Evolutionary conservation across 2,888 invertebrate genomes (phyloP).

Genomic region (Serrognathus titanus): DNA sequence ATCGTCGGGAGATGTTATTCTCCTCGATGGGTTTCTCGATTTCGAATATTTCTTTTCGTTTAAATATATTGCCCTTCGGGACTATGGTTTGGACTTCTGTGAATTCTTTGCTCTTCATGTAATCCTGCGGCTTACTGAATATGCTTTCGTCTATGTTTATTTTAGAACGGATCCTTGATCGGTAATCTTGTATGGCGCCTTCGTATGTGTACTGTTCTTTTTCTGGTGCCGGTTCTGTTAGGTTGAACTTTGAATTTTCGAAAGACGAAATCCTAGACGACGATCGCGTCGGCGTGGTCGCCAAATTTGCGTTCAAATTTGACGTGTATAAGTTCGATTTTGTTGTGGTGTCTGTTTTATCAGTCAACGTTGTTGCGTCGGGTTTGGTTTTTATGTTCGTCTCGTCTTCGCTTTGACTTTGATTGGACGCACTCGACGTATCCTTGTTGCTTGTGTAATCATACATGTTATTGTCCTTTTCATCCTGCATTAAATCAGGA

Average conservation of each 20-base stretch:
- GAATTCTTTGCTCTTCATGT: conserved; percentile 38
- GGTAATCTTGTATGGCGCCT: conserved; percentile 82
- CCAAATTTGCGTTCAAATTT: conserved; percentile 6
- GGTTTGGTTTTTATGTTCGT: conserved; percentile 34
- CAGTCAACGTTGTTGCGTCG: conserved; percentile 51
- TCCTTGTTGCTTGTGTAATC: conserved; percentile 37
- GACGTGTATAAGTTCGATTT: conserved; percentile 12
- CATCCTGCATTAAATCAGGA: conserved; percentile 30
- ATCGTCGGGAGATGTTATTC: conserved; percentile 49
- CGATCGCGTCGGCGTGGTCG: conserved; percentile 4
- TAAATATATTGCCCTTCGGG: conserved; percentile 79
- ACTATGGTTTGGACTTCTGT: conserved; percentile 45
- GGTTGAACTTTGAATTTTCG: conserved; percentile 10
- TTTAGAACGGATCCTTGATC: conserved; percentile 65
- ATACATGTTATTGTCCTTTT: conserved; percentile 36
- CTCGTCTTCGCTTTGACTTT: conserved; percentile 43
- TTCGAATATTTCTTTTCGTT: conserved; percentile 80
- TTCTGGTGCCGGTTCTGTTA: neutral
- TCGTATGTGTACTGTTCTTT: conserved; percentile 80
- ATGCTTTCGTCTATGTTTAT: conserved; percentile 42
- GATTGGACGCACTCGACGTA: conserved; percentile 37
- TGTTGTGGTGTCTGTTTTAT: conserved; percentile 2
- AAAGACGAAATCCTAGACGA: conserved; percentile 2
- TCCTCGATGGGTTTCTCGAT: conserved; percentile 56
- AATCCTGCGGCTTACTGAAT: conserved; percentile 33